These are phyloP conservation scores for Corythaixoides concolor DNA, from an alignment of 2,113 vertebrate species.

Conservation along the genomic window DNA sequence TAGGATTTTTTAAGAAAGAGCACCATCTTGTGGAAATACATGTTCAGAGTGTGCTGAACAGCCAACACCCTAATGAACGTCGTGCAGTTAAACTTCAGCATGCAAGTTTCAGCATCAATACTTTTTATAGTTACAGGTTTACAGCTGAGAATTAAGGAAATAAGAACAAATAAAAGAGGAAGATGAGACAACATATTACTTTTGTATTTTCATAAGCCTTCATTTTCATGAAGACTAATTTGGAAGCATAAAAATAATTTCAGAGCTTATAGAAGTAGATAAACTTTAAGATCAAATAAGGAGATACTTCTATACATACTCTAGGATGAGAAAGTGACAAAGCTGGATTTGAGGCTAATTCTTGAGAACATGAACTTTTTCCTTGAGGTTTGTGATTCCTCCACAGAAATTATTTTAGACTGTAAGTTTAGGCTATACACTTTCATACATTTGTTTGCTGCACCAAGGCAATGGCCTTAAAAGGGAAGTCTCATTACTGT, in stretches of 20 bases:
- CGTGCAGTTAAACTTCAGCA: fast-evolving
- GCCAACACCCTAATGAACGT: neutral
- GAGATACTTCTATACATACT: neutral
- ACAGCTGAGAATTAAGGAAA: neutral
- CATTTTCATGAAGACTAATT: neutral
- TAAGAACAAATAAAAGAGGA: neutral
- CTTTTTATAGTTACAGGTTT: neutral
- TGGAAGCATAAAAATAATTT: neutral
- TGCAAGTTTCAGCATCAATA: neutral
- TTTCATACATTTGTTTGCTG: neutral
- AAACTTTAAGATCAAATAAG: neutral
- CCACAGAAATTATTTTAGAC: neutral
- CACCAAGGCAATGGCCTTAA: neutral
- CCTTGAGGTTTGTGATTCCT: neutral
- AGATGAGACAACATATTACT: neutral
- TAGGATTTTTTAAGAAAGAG: slow-evolving; percentile 54
- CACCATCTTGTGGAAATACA: slow-evolving; percentile 68
- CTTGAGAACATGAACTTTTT: neutral
- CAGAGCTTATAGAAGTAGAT: neutral
- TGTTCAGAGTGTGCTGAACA: neutral
- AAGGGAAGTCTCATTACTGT: neutral
- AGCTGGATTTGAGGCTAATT: neutral
- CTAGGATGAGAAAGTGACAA: neutral
- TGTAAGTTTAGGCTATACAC: neutral
- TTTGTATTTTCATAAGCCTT: neutral